Evolutionary conservation across 2,113 vertebrate species (phyloP).

Genomic region (Macaca nemestrina): DNA sequence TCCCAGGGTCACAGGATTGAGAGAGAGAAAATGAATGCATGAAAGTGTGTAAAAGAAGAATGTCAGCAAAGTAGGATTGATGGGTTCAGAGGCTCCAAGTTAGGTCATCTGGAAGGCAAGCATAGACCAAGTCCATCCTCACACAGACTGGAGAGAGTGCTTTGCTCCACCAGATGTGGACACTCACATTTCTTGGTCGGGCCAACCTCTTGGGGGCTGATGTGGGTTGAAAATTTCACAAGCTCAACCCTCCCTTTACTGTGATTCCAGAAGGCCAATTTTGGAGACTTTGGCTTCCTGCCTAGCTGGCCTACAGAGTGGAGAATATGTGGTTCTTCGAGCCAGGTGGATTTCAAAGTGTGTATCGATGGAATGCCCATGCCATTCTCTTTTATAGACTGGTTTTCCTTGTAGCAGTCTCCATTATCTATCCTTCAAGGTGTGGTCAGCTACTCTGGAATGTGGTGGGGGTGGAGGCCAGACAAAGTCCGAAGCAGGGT

Average conservation of each 20-base stretch:
- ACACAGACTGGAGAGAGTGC: background rate
- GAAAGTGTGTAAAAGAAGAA: background rate
- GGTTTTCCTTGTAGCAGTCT: accelerated
- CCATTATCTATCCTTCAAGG: background rate
- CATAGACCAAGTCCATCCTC: background rate
- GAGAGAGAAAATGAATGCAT: background rate
- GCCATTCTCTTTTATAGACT: background rate
- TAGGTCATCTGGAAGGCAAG: accelerated
- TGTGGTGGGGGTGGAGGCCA: accelerated
- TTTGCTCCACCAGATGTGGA: background rate
- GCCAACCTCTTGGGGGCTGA: background rate
- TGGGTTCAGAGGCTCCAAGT: background rate
- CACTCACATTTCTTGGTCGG: too few species aligned
- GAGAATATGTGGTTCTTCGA: background rate
- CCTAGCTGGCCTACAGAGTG: background rate
- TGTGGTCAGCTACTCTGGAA: background rate
- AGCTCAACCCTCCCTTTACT: background rate
- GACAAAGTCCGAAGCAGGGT: background rate
- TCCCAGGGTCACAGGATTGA: background rate
- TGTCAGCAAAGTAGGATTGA: background rate
- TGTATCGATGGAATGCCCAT: background rate
- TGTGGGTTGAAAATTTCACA: background rate
- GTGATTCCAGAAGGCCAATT: background rate
- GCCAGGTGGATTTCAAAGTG: background rate
- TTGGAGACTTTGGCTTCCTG: background rate